Evolutionary conservation across 1,140 invertebrate genomes (phyloP).

Genomic region (Trichomalopsis sarcophagae): DNA sequence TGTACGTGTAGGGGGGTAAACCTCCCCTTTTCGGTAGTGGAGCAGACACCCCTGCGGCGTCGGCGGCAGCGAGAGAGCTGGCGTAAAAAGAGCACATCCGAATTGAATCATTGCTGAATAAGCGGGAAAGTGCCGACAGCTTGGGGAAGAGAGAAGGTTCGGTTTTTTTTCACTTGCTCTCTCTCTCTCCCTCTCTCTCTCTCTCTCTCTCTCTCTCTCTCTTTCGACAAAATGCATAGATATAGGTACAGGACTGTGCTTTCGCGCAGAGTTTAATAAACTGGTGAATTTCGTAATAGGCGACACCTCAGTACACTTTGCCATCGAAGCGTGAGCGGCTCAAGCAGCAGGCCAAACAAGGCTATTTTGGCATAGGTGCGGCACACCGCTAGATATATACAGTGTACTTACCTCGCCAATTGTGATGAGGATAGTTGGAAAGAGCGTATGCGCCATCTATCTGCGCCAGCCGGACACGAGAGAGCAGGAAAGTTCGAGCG

Average conservation of each 20-base stretch:
- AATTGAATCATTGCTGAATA: constrained; percentile 77
- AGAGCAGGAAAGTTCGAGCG: too few relatives aligned
- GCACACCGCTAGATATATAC: too few relatives aligned
- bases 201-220: too few relatives aligned
- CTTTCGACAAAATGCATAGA: not conserved
- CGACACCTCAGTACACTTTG: too few relatives aligned
- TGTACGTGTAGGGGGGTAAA: not conserved
- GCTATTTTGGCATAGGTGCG: not conserved
- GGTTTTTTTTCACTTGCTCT: not conserved
- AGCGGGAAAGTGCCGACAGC: constrained; percentile 64
- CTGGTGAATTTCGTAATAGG: too few relatives aligned
- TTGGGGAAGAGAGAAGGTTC: not conserved
- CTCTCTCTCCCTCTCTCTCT: too few relatives aligned
- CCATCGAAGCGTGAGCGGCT: too few relatives aligned
- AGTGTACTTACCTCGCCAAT: too few relatives aligned
- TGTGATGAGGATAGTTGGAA: too few relatives aligned
- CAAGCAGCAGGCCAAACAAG: not conserved
- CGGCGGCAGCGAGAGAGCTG: constrained; percentile 58
- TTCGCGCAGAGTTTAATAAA: too few relatives aligned
- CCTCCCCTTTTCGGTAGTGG: constrained; percentile 55
- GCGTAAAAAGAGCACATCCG: constrained; percentile 74
- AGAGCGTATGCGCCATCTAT: too few relatives aligned
- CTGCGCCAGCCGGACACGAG: too few relatives aligned
- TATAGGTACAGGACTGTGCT: not conserved
- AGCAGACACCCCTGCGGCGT: not conserved